Percentiles rank a stretch among this genome's conserved stretches.
phyloP scores from a whole-genome alignment of 2,888 invertebrate species.

The Andrena trimmerana region DNA sequence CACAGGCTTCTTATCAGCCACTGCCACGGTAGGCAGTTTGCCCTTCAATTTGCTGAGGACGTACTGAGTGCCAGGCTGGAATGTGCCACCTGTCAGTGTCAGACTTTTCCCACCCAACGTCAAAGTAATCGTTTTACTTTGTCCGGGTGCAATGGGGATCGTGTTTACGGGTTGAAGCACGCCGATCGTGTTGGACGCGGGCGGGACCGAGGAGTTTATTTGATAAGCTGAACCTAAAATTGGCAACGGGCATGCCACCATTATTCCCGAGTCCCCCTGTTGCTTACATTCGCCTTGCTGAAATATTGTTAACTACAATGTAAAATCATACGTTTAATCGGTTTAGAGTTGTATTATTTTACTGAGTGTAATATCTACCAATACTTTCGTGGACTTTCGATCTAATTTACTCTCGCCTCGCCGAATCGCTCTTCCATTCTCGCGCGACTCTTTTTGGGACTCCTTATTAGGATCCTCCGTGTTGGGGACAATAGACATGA shows the following conservation, averaged over 20 bases:
- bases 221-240: constrained; percentile 64
- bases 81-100: constrained; percentile 75
- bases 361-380: constrained; percentile 36
- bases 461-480: constrained; percentile 57
- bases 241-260: constrained; percentile 60
- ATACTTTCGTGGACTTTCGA: constrained; percentile 55
- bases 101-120: constrained; percentile 76
- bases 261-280: constrained; percentile 51
- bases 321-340: not conserved
- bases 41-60: constrained; percentile 77
- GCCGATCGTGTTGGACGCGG: constrained; percentile 49
- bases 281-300: constrained; percentile 48
- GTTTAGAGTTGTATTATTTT: not conserved
- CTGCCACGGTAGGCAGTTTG: constrained; percentile 70
- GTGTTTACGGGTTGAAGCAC: constrained; percentile 69
- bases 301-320: constrained; percentile 28
- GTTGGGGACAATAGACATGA: constrained; percentile 61
- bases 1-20: constrained; percentile 62
- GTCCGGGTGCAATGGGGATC: constrained; percentile 70
- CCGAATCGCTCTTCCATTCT: constrained; percentile 44
- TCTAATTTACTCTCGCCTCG: constrained; percentile 49
- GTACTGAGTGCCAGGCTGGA: constrained; percentile 74
- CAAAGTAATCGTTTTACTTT: constrained; percentile 76
- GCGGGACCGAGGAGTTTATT: constrained; percentile 51
- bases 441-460: constrained; percentile 40